Base-by-base conservation (phyloP, 2,797 vertebrate species). In the Darevskia nairensis region DNA sequence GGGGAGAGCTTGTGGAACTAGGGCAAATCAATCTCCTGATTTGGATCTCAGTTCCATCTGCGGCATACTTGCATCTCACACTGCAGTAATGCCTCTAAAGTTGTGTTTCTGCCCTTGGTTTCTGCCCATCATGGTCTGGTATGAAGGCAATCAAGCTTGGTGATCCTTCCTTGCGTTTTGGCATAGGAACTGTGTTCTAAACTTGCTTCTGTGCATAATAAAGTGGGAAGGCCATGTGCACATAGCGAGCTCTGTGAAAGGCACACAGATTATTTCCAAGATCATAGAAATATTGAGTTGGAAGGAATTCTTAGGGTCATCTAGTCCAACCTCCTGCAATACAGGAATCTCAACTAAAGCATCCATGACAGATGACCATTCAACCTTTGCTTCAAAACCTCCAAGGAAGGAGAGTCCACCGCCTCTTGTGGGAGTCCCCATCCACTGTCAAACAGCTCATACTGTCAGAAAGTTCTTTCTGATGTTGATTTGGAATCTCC, bases 41-140 rank as follows among this genome's bases (percentile, higher is more conserved):
- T 85, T 19, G 59, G 41, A 46, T 85, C 32, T 39, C n/a, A 46
- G 66, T 80, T 89, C 69, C 55, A 66, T 75, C 61, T 75, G 50
- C n/a, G 74, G 77, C 69, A 74, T 77, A 27, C 25, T 50, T 88
- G 41, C 55, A 76, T 66, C 55, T 89, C 4, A 21, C 23, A 68
- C 35, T 41, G 50, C 10, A 80, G 23, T 32, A 17, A 23, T 64
- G 71, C 3, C 59, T 86, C n/a, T 80, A 55, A 15, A 55, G 50
- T 55, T 89, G 39, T 46, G 59, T n/a, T 66, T 74, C 29, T 32
- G 50, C 32, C 46, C 77, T 80, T 80, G 17, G 69, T 74, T 79
- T 44, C 66, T 50, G 25, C 35, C 15, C 61, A 23, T 41, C 76
- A 69, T 29, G 35, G 41, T 25, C 29, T 46, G 59, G 19, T 50